Base-by-base conservation (phyloP, 2,888 invertebrate species). In the Eupelmus urozonus region DNA sequence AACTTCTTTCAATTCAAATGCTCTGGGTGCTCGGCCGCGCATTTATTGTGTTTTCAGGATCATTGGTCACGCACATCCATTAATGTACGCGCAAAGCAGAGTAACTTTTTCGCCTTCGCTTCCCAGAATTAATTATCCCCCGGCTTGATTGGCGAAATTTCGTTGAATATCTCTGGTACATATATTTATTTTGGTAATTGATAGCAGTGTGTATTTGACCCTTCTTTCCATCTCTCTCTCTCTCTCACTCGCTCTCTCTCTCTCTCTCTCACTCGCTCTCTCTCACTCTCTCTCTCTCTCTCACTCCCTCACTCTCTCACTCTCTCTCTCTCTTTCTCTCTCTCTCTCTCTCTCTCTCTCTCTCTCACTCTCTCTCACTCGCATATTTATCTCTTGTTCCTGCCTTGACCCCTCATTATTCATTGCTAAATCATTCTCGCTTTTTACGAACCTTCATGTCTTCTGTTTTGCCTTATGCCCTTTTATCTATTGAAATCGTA, bases 161-260 rank as follows among this genome's bases (percentile, higher is more conserved):
- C 16, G 27, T 55, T 49, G 13, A 49, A 3, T 16, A 25, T 20
- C 63, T 51, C 23, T 55, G 20, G 9, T 45, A 5, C 42, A 23
- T 59, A 51, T 60, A 51, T 51, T 71, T 62, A 71, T 71, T 71
- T 51, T 16, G 11, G 62, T 51, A 71, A 71, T 71, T 71, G 51
- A 51, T 51, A 71, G 49, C n/a, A 23, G 59, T 53, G 16, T 53
- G 49, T 62, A 71, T 62, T n/a, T n/a, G n/a, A n/a, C n/a, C n/a
- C n/a, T n/a, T n/a, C n/a, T n/a, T n/a, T n/a, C n/a, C n/a, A n/a
- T 13, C 16, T 13, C 45, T 13, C 45, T 45, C 13, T 13, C 16
- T 45, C 16, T 16, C 45, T 45, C 13, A 45, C 7, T 7, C 2
- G 2, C 16, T 7, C 13, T 16, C 13, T 34, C 9, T 34, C 9